These are phyloP conservation scores for Cyclophora albipunctata DNA, from an alignment of 2,888 invertebrate genomes.

Conservation along the genomic window DNA sequence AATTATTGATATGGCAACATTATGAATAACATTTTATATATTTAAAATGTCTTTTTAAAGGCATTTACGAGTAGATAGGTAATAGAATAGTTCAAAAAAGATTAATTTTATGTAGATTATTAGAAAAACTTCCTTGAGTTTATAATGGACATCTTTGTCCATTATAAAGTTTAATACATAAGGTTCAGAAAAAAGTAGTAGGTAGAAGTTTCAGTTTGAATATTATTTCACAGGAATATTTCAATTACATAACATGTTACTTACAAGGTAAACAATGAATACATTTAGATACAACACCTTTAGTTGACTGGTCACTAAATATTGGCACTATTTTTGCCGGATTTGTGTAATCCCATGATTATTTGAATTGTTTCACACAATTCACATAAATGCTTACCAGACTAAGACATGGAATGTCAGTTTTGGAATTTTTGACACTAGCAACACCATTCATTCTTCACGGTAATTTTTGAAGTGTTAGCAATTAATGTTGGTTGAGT, in stretches of 20 bases:
- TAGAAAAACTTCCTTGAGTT: slow-evolving; percentile 35
- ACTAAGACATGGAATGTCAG: slow-evolving; percentile 7
- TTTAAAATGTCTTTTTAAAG: slow-evolving; percentile 39
- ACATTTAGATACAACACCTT: too few species aligned
- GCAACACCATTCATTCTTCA: neutral
- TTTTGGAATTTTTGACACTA: slow-evolving; percentile 6
- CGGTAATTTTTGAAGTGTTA: neutral
- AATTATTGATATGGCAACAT: slow-evolving; percentile 69
- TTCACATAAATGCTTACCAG: too few species aligned
- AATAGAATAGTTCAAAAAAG: slow-evolving; percentile 38
- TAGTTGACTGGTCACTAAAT: too few species aligned
- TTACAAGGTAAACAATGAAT: too few species aligned
- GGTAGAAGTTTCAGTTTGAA: too few species aligned
- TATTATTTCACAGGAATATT: too few species aligned
- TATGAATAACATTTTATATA: slow-evolving; percentile 44
- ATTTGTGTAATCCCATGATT: too few species aligned
- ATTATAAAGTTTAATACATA: slow-evolving; percentile 3
- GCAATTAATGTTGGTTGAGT: too few species aligned
- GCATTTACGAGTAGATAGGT: slow-evolving; percentile 34
- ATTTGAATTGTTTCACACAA: too few species aligned
- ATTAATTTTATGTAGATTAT: slow-evolving; percentile 38
- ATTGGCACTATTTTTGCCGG: too few species aligned
- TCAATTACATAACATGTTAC: too few species aligned
- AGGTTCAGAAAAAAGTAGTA: too few species aligned
- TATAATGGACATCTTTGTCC: slow-evolving; percentile 3